A percentile compares a stretch with the other conserved stretches of the same genome.
Evolutionary conservation across 2,797 vertebrate species (phyloP).

Genomic region (Sebastes miniatus): DNA sequence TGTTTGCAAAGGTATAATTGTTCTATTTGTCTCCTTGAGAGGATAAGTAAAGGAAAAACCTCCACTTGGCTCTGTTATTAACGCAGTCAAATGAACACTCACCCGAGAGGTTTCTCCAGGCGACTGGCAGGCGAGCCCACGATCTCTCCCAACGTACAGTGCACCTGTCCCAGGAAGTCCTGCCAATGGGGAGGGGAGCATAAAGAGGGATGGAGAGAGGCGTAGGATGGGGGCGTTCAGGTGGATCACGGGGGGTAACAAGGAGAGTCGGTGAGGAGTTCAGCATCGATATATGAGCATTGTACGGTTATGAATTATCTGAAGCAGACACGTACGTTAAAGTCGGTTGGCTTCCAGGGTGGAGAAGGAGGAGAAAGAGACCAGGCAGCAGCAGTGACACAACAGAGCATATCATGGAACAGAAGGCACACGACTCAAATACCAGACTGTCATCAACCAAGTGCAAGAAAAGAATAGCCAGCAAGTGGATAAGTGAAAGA

Average conservation of each 20-base stretch:
- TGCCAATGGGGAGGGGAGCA: conserved; percentile 61
- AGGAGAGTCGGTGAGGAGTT: conserved; percentile 67
- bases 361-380: conserved; percentile 74
- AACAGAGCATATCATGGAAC: conserved; percentile 86
- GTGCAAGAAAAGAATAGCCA: conserved; percentile 63
- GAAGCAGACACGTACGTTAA: conserved; percentile 86
- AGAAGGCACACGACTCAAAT: conserved; percentile 81
- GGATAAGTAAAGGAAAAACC: neutral
- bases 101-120: conserved; percentile 93
- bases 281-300: conserved; percentile 45
- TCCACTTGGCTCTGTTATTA: neutral
- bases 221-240: conserved; percentile 43
- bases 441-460: conserved; percentile 76
- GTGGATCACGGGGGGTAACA: conserved; percentile 58
- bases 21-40: conserved; percentile 19
- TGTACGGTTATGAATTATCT: conserved; percentile 74
- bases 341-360: conserved; percentile 84
- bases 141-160: conserved; percentile 94
- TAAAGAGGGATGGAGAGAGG: conserved; percentile 50
- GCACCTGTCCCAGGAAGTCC: conserved; percentile 95
- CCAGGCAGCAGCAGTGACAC: conserved; percentile 85
- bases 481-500: conserved; percentile 47
- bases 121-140: conserved; percentile 93
- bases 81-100: conserved; percentile 62
- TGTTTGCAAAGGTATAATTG: conserved; percentile 11